Evolutionary conservation across 2,797 vertebrate genomes (phyloP), one percentile per base, ranked within the genome.

Genomic region (Podarcis siculus): DNA sequence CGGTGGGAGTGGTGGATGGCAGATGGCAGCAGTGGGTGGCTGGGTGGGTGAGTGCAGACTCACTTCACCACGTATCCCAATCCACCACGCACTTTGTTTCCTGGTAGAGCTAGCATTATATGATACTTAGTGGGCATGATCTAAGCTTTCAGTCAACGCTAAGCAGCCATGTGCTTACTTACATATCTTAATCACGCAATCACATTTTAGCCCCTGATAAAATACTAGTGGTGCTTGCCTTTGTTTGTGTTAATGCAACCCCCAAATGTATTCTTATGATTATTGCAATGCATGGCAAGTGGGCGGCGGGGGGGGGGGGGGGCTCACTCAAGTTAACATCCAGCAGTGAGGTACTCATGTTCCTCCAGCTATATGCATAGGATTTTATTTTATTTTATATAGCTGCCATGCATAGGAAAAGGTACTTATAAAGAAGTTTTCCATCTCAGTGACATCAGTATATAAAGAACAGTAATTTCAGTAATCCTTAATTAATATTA

Each of bases 401-500:
- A n/a, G 35, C 8, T 30, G 8, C 42, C 42, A 71, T 30, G 25
- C 12, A 58, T 19, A 5, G 25, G 15, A 39, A 17, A 27, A 21
- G 27, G 27, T 42, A 37, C 17, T 42, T 67, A 9, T 69, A 49
- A 78, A 83, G 10, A 30, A 1, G 2, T 27, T 58, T 78, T 83
- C 42, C 35, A 1, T 77, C 77, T 67, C 32, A 69, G 81, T 69
- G 32, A 77, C n/a, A 58, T 39, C 42, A 55, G 3, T 58, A 83
- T 42, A 25, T 58, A 25, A 78, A 78, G 42, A 25, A 67, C 30
- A 67, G n/a, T 58, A 21, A 77, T 55, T 58, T 83, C 81, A 83
- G 4, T 83, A 78, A 71, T 88, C 42, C 61, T 82, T 87, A 76
- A 87, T 82, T 82, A 87, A 87, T 87, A 67, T 49, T 64, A 35